phyloP scores from a whole-genome alignment of 1,140 invertebrate genomes.

The Ceratina calcarata region DNA sequence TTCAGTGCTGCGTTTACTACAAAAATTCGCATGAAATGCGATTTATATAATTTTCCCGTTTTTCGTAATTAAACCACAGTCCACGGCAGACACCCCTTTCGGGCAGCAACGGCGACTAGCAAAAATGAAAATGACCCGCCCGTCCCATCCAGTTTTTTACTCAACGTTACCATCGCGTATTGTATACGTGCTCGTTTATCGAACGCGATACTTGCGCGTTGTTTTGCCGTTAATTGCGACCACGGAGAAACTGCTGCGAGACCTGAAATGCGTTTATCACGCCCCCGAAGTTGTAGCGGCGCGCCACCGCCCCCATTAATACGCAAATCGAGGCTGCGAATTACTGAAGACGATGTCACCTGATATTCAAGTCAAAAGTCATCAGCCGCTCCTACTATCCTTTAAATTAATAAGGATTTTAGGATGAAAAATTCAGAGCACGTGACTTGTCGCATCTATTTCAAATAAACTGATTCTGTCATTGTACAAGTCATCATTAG shows the following conservation, averaged over 20 bases:
- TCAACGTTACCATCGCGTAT: conserved; percentile 22
- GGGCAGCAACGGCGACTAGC: neutral
- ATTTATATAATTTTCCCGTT: conserved; percentile 3
- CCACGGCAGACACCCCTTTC: no score
- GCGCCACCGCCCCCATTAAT: conserved; percentile 57
- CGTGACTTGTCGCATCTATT: no score
- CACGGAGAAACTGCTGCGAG: conserved; percentile 50
- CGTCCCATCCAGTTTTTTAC: conserved; percentile 48
- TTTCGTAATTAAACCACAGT: conserved; percentile 27
- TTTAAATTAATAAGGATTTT: no score
- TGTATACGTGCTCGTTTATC: neutral
- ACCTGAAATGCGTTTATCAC: conserved; percentile 72
- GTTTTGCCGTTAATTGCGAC: conserved; percentile 67
- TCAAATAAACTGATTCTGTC: no score
- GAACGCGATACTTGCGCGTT: conserved; percentile 8
- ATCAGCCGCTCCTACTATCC: conserved; percentile 11
- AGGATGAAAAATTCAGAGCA: neutral
- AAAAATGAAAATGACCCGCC: conserved; percentile 50
- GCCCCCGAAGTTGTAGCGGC: conserved; percentile 59
- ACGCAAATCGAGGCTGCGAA: conserved; percentile 61
- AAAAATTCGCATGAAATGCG: no score
- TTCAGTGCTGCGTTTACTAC: neutral
- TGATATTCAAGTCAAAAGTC: conserved; percentile 37
- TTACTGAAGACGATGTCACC: conserved; percentile 27
- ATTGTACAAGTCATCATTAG: no score